These are phyloP conservation scores for Spea multiplicata DNA, from an alignment of 2,113 vertebrate species.

Conservation along the genomic window DNA sequence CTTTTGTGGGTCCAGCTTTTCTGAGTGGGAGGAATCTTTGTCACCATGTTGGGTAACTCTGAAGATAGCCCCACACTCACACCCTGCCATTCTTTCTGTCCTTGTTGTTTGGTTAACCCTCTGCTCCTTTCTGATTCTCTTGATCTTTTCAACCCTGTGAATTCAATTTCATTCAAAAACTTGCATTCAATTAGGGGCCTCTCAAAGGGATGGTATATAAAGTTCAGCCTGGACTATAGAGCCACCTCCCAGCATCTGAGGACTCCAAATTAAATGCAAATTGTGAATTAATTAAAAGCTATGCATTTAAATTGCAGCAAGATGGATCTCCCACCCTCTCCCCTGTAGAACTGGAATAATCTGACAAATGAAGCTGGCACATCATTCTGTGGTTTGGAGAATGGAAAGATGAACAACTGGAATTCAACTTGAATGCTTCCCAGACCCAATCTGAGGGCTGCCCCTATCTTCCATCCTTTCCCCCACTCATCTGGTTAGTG, in stretches of 20 bases:
- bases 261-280: constrained; percentile 46
- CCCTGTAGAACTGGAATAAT: constrained; percentile 47
- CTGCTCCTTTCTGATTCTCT: constrained; percentile 6
- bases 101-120: not conserved
- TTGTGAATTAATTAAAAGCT: constrained; percentile 43
- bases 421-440: constrained; percentile 35
- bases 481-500: constrained; percentile 27
- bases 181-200: constrained; percentile 42
- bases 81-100: no score
- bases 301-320: constrained; percentile 47
- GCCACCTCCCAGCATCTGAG: constrained; percentile 35
- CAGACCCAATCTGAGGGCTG: constrained; percentile 28
- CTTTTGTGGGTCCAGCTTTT: no score
- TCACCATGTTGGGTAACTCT: no score
- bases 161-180: constrained; percentile 21
- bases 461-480: constrained; percentile 20
- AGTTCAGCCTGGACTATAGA: constrained; percentile 33
- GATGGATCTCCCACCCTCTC: constrained; percentile 36
- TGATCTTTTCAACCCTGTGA: constrained; percentile 31
- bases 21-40: no score
- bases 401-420: constrained; percentile 47
- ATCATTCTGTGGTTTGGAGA: constrained; percentile 45
- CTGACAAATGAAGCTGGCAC: constrained; percentile 48
- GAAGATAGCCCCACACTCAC: no score
- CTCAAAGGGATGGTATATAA: constrained; percentile 35